phyloP scores from a whole-genome alignment of 2,888 invertebrate genomes.

The Agrypnus murinus region DNA sequence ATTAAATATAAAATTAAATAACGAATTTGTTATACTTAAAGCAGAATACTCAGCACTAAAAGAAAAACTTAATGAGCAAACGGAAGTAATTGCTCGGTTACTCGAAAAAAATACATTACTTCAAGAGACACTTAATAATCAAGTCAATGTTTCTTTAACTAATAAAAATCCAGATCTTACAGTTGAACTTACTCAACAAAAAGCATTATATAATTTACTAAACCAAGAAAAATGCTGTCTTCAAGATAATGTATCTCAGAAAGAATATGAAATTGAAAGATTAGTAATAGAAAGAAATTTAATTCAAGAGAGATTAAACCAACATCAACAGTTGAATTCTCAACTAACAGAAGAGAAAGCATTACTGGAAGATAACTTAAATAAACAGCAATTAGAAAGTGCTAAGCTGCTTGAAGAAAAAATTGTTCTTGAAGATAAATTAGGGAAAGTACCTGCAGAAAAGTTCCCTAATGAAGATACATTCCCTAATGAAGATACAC shows the following conservation, averaged over 20 bases:
- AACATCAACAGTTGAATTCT: background rate
- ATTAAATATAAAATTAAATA: too few species aligned
- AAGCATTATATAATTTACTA: background rate
- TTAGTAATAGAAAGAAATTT: background rate
- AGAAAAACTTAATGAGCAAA: too few species aligned
- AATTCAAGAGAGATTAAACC: background rate
- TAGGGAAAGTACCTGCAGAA: too few species aligned
- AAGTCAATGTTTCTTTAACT: too few species aligned
- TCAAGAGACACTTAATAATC: too few species aligned
- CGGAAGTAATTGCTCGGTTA: too few species aligned
- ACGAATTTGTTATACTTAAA: too few species aligned
- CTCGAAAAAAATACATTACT: too few species aligned
- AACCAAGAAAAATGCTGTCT: background rate
- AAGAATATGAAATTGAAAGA: background rate
- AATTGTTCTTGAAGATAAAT: background rate
- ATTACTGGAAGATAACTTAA: background rate
- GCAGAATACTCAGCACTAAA: too few species aligned
- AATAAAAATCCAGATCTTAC: too few species aligned
- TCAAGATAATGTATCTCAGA: background rate
- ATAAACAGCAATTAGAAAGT: background rate
- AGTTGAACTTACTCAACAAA: background rate
- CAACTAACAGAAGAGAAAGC: background rate
- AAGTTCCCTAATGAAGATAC: too few species aligned
- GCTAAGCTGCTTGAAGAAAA: background rate
- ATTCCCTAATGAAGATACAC: too few species aligned